These are phyloP conservation scores for Otolemur crassicaudatus DNA, from an alignment of 2,797 vertebrate genomes.

Conservation along the genomic window DNA sequence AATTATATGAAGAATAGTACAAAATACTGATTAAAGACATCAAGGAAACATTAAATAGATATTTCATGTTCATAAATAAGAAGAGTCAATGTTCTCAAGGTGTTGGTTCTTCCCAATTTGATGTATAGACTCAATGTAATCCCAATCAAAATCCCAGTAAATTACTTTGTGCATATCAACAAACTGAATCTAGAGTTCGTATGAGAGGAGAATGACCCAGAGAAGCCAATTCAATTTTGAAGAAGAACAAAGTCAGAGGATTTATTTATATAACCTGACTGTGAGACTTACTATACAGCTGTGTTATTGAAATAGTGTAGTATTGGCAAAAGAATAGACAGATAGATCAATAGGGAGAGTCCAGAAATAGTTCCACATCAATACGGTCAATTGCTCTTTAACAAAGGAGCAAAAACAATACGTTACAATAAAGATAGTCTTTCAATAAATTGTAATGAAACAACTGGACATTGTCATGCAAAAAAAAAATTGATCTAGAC, in stretches of 20 bases:
- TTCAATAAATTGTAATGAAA: not conserved
- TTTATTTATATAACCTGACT: not conserved
- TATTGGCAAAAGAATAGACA: not conserved
- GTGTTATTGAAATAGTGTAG: not conserved
- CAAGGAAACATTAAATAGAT: not conserved
- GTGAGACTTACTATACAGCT: not conserved
- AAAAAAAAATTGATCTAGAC: not conserved
- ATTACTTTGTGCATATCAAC: not conserved
- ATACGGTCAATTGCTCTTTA: not conserved
- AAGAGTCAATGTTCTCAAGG: conserved; percentile 23
- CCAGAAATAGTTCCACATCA: not conserved
- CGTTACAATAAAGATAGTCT: not conserved
- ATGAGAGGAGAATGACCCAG: not conserved
- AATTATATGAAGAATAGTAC: not conserved
- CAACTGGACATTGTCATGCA: not conserved
- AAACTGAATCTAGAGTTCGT: not conserved
- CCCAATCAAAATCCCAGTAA: not conserved
- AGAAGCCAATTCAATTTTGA: not conserved
- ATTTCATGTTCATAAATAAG: not conserved
- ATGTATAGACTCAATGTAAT: not conserved
- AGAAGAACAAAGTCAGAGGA: not conserved
- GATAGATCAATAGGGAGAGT: not conserved
- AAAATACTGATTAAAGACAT: not conserved
- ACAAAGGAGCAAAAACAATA: not conserved
- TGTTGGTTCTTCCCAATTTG: not conserved